These are phyloP conservation scores for Psophia crepitans DNA, from an alignment of 2,113 vertebrate genomes.

Conservation along the genomic window DNA sequence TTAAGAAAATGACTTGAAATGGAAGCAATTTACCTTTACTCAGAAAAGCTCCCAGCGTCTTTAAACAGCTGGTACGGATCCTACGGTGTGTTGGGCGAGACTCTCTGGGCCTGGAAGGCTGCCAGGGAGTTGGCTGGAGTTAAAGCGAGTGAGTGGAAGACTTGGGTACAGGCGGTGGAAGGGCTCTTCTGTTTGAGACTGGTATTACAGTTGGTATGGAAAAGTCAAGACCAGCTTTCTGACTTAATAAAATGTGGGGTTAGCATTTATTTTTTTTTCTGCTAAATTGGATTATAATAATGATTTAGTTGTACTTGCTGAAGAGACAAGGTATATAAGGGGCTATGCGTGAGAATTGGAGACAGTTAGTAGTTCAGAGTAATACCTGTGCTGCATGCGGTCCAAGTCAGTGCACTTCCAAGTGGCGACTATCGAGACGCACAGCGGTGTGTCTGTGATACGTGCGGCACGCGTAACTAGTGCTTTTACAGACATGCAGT, in stretches of 20 bases:
- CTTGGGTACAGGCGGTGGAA: fast-evolving
- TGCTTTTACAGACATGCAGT: not conserved
- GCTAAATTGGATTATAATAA: not conserved
- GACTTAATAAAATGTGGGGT: not conserved
- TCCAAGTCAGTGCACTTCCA: not conserved
- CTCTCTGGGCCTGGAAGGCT: not conserved
- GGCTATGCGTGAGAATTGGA: not conserved
- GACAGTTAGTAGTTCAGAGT: not conserved
- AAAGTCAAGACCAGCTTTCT: not conserved
- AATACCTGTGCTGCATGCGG: not conserved
- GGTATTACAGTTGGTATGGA: not conserved
- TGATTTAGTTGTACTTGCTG: not conserved
- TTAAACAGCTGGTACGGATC: not conserved
- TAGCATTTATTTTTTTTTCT: not conserved
- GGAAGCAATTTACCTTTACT: not conserved
- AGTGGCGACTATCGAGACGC: not conserved
- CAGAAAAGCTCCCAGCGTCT: not conserved
- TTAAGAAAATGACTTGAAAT: not conserved
- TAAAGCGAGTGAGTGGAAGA: not conserved
- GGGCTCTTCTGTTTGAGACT: not conserved
- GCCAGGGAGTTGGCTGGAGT: not conserved
- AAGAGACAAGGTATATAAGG: not conserved
- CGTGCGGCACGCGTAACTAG: not conserved
- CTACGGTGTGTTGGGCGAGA: not conserved
- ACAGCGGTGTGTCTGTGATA: not conserved